These are phyloP conservation scores for Oegoconia quadripuncta DNA, from an alignment of 2,888 invertebrate genomes.

Conservation along the genomic window DNA sequence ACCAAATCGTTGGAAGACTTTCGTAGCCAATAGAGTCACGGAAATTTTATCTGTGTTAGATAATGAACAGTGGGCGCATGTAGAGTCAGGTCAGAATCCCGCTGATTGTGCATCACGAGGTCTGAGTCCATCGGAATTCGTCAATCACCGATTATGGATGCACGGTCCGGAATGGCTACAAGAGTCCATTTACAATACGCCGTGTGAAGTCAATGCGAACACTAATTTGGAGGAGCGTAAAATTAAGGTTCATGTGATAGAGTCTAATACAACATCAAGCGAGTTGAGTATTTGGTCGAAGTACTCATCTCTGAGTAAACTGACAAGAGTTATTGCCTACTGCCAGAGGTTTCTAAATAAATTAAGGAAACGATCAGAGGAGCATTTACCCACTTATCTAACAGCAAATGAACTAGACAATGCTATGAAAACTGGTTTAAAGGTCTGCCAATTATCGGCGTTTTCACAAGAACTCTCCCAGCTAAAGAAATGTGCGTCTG, in stretches of 20 bases:
- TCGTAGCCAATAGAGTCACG: constrained; percentile 18
- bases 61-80: constrained; percentile 22
- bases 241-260: not conserved
- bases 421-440: constrained; percentile 13
- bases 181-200: not conserved
- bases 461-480: constrained; percentile 11
- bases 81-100: constrained; percentile 23
- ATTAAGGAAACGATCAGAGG: no score
- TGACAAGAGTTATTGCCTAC: constrained; percentile 17
- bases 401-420: constrained; percentile 11
- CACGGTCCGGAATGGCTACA: constrained; percentile 18
- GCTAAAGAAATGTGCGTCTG: not conserved
- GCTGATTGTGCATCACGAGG: constrained; percentile 32
- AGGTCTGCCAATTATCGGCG: constrained; percentile 8
- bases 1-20: constrained; percentile 19
- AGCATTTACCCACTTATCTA: constrained; percentile 2
- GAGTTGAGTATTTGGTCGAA: constrained; percentile 9
- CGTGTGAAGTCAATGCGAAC: not conserved
- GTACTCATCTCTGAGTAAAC: constrained; percentile 15
- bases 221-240: constrained; percentile 12
- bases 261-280: not conserved
- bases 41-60: constrained; percentile 22
- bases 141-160: constrained; percentile 18
- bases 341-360: constrained; percentile 17
- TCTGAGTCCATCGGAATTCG: constrained; percentile 16